Evolutionary conservation across 2,888 invertebrate genomes (phyloP).

Genomic region (Cheilosia vernalis): DNA sequence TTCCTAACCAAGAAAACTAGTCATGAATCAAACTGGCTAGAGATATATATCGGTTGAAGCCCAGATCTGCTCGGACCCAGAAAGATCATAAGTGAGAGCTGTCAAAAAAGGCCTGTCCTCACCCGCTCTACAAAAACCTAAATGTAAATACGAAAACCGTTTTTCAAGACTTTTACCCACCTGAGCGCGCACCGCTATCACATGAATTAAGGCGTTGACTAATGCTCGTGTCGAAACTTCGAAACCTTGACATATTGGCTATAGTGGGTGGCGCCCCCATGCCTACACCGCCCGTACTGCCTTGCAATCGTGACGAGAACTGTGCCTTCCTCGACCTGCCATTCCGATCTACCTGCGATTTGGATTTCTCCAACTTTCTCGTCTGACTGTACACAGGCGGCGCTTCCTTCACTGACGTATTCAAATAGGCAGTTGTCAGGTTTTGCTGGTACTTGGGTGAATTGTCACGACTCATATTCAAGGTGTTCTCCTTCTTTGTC

Average conservation of each 20-base stretch:
- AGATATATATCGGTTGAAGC: no score
- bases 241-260: slow-evolving; percentile 86
- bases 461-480: slow-evolving; percentile 81
- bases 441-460: slow-evolving; percentile 82
- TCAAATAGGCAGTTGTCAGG: slow-evolving; percentile 80
- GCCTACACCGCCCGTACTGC: slow-evolving; percentile 70
- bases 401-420: slow-evolving; percentile 81
- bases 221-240: slow-evolving; percentile 86
- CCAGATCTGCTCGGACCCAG: no score
- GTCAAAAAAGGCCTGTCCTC: no score
- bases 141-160: neutral
- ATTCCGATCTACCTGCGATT: slow-evolving; percentile 80
- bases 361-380: slow-evolving; percentile 78
- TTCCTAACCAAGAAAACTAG: no score
- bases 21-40: no score
- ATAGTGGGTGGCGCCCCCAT: slow-evolving; percentile 54
- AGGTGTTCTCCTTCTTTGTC: slow-evolving; percentile 81
- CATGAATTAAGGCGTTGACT: slow-evolving; percentile 84
- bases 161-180: slow-evolving; percentile 77
- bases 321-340: slow-evolving; percentile 85
- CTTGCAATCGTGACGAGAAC: slow-evolving; percentile 81
- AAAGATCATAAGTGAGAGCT: no score
- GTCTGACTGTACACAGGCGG: slow-evolving; percentile 80
- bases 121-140: neutral
- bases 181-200: slow-evolving; percentile 84